Evolutionary conservation across 2,888 invertebrate genomes (phyloP), one percentile per base, ranked within the genome.

Genomic region (Tridacna crocea): DNA sequence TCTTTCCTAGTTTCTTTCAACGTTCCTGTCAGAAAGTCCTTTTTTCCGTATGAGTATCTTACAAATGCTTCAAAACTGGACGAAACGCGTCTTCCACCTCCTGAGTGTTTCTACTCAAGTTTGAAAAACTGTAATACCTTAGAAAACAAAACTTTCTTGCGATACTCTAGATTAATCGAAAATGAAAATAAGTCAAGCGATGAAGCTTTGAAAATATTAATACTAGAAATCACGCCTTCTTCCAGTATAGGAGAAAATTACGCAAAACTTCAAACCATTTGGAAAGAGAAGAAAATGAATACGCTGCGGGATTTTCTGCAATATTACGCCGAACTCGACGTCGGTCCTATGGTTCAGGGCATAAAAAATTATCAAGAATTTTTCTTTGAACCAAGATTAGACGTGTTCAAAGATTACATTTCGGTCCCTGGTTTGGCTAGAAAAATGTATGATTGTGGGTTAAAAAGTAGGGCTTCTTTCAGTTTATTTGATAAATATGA

Each of bases 311-410:
- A 89, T 60, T 89, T 87, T 68, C 76, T 89, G 1, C 76, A 72
- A 0, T 89, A 85, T 81, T 88, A 88, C 61, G 87, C 85, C 70
- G 84, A 85, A 74, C 58, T 79, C 22, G 88, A 85, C 51, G 80
- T 84, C 12, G 66, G 26, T 6, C 84, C 85, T 11, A 83, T 88
- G 58, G 76, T 87, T 15, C 75, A 73, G 19, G 89, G 84, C 15
- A 77, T 87, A 4, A 48, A 77, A 19, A 75, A 77, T 12, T 80
- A 83, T 46, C 77, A 78, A 22, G 19, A 61, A 6, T 84, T 84
- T 65, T 88, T 84, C 72, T 65, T 66, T 48, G 73, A 82, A 0
- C 76, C 80, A 61, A 73, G 75, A 36, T 36, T 36, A 36, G 36
- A 36, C 36, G 36, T 36, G 8, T 36, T 36, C 8, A 36, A 36